phyloP scores from a whole-genome alignment of 2,113 vertebrate species.

The Hippocampus guttulatus region DNA sequence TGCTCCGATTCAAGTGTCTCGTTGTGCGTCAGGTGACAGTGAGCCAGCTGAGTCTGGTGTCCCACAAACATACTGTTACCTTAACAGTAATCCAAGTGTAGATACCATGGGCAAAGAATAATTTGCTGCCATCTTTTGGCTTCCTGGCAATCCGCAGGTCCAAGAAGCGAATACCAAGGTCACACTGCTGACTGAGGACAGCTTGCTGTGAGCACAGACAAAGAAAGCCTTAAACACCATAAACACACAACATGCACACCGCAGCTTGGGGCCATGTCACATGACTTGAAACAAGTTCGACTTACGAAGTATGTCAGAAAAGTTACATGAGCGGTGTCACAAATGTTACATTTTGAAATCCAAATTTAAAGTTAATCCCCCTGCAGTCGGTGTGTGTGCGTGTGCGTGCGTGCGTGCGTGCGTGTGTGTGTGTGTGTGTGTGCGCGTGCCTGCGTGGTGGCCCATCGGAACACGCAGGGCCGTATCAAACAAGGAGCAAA shows the following conservation, averaged over 20 bases:
- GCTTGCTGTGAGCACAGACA: slow-evolving; percentile 29
- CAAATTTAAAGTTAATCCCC: too few species aligned
- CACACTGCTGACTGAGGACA: slow-evolving; percentile 72
- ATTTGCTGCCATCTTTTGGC: slow-evolving; percentile 34
- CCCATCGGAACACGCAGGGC: slow-evolving; percentile 54
- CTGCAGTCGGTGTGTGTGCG: too few species aligned
- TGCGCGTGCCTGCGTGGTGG: slow-evolving; percentile 53
- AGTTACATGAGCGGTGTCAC: too few species aligned
- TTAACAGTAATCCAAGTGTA: slow-evolving; percentile 80
- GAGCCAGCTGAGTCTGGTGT: slow-evolving; percentile 84
- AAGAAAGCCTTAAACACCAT: background rate
- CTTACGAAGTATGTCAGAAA: too few species aligned
- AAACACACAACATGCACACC: background rate
- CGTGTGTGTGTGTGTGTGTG: slow-evolving; percentile 7
- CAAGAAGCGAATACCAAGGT: slow-evolving; percentile 83
- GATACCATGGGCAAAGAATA: slow-evolving; percentile 85
- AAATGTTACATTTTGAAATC: too few species aligned
- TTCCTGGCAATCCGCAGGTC: slow-evolving; percentile 85
- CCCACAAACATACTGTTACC: slow-evolving; percentile 77
- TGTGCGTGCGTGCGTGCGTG: slow-evolving; percentile 30
- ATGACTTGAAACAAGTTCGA: too few species aligned
- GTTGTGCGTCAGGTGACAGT: slow-evolving; percentile 75
- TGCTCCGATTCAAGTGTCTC: background rate
- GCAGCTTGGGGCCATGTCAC: too few species aligned
- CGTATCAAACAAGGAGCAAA: slow-evolving; percentile 54